These are phyloP conservation scores for Rhincodon typus DNA, from an alignment of 2,797 vertebrate genomes.

Conservation along the genomic window DNA sequence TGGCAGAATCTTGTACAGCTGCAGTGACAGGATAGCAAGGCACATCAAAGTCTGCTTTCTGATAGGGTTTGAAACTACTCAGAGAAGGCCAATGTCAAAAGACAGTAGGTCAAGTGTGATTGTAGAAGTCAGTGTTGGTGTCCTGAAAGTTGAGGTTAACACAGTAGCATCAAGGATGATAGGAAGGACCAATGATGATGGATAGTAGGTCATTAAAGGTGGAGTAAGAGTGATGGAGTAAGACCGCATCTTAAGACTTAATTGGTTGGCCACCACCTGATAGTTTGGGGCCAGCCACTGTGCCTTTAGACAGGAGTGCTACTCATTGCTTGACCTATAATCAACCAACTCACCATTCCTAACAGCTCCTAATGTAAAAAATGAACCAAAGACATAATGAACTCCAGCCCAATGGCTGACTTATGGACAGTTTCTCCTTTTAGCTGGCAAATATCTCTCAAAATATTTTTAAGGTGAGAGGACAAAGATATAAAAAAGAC, in stretches of 20 bases:
- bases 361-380: background rate
- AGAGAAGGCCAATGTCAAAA: background rate
- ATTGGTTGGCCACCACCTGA: too few relatives aligned
- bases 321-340: background rate
- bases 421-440: background rate
- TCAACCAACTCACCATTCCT: background rate
- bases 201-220: too few relatives aligned
- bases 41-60: background rate
- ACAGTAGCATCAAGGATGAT: too few relatives aligned
- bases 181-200: too few relatives aligned
- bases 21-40: background rate
- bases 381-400: background rate
- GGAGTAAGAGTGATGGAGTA: too few relatives aligned
- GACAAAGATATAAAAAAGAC: too few relatives aligned
- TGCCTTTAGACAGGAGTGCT: background rate
- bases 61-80: background rate
- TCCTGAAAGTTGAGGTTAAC: too few relatives aligned
- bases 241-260: too few relatives aligned
- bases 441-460: background rate
- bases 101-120: background rate
- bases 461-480: too few relatives aligned
- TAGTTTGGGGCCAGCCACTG: background rate
- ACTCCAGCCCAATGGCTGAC: background rate
- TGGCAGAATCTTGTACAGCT: too few relatives aligned
- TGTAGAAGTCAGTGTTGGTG: background rate